Percentiles rank a stretch among this genome's conserved stretches.
Evolutionary conservation across 2,797 vertebrate genomes (phyloP).

Genomic region (Gallinago solitaria): DNA sequence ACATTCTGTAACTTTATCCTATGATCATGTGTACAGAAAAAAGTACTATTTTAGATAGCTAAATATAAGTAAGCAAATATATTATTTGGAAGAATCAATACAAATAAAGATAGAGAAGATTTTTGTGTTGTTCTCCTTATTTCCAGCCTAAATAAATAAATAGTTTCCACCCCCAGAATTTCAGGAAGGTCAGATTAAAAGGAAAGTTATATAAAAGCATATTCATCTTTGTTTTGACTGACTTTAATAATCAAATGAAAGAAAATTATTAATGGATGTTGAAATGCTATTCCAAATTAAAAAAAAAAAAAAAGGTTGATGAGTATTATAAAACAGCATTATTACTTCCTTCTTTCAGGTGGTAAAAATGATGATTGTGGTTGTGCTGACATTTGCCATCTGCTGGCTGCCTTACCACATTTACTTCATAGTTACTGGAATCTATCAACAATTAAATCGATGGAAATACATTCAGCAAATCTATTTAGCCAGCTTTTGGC

Average conservation of each 20-base stretch:
- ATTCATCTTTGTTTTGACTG: neutral
- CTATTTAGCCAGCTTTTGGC: slow-evolving; percentile 93
- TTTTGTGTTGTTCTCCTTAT: neutral
- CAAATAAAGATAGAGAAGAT: neutral
- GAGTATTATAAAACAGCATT: neutral
- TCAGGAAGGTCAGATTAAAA: neutral
- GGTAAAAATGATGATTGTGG: slow-evolving; percentile 99
- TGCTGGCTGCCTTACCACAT: slow-evolving; percentile 97
- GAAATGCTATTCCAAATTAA: neutral
- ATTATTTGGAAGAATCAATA: neutral
- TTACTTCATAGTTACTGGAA: slow-evolving; percentile 91
- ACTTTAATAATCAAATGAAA: neutral
- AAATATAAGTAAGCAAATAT: neutral
- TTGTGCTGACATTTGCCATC: slow-evolving; percentile 93
- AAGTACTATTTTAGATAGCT: neutral
- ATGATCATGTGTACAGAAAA: neutral
- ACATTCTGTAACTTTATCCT: neutral
- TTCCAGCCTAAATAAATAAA: neutral
- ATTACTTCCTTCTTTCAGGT: slow-evolving; percentile 80
- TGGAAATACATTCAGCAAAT: slow-evolving; percentile 98
- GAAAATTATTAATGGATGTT: neutral
- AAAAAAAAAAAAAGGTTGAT: neutral
- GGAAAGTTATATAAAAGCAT: neutral
- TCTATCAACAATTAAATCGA: slow-evolving; percentile 83
- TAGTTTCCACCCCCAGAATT: neutral